Percentiles rank a stretch among this genome's conserved stretches.
Evolutionary conservation across 2,113 vertebrate genomes (phyloP).

Genomic region (Periophthalmodon schlosseri): DNA sequence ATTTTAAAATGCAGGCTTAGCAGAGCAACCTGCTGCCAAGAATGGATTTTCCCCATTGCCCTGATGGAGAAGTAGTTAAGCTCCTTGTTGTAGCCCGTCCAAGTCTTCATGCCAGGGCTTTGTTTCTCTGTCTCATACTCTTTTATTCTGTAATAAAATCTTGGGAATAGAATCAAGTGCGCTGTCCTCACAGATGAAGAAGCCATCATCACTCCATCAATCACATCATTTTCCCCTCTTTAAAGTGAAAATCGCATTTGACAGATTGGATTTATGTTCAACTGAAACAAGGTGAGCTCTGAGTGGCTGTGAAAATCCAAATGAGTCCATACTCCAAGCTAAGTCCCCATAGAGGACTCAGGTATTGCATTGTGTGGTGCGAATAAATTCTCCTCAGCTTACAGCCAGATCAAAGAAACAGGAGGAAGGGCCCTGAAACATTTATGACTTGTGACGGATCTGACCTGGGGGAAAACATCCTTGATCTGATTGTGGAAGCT

Average conservation of each 20-base stretch:
- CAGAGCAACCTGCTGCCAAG: slow-evolving; percentile 87
- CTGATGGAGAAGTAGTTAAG: slow-evolving; percentile 89
- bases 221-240: not conserved
- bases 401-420: slow-evolving; percentile 55
- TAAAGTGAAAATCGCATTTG: not conserved
- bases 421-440: slow-evolving; percentile 64
- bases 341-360: slow-evolving; percentile 42
- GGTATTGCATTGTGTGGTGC: slow-evolving; percentile 44
- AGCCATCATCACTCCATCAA: slow-evolving; percentile 14
- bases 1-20: slow-evolving; percentile 92
- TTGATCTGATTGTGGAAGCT: slow-evolving; percentile 52
- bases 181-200: slow-evolving; percentile 19
- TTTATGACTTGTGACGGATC: slow-evolving; percentile 71
- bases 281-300: slow-evolving; percentile 8
- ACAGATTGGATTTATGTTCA: slow-evolving; percentile 8
- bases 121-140: slow-evolving; percentile 28
- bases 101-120: slow-evolving; percentile 56
- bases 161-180: slow-evolving; percentile 21
- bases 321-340: slow-evolving; percentile 20
- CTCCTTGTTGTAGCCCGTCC: slow-evolving; percentile 81
- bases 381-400: slow-evolving; percentile 58
- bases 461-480: slow-evolving; percentile 60
- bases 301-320: slow-evolving; percentile 13
- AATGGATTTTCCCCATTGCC: slow-evolving; percentile 88
- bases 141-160: slow-evolving; percentile 31